These are phyloP conservation scores for Venustoraphidia nigricollis DNA, from an alignment of 2,888 invertebrate genomes.

Conservation along the genomic window DNA sequence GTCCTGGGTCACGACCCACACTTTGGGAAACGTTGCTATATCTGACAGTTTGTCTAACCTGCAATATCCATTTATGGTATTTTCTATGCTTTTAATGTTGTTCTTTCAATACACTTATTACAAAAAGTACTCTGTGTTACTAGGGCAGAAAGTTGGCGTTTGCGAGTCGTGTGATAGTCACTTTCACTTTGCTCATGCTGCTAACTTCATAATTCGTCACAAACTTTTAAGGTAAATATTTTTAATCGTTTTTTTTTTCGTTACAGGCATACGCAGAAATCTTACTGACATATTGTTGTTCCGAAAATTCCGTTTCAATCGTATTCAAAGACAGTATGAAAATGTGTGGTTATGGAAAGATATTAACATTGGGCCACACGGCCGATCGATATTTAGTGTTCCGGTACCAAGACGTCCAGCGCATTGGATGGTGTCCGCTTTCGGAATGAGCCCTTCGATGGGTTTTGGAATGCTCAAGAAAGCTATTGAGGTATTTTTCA, in stretches of 20 bases:
- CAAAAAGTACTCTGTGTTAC: too few relatives aligned
- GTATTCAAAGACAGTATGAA: constrained; percentile 80
- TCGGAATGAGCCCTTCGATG: constrained; percentile 71
- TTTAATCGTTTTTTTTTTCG: too few relatives aligned
- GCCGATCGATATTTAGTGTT: constrained; percentile 70
- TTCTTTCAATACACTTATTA: too few relatives aligned
- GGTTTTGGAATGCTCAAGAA: constrained; percentile 78
- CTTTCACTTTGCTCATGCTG: not conserved
- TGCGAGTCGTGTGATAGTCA: not conserved
- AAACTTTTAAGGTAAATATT: not conserved
- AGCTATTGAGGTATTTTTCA: constrained; percentile 46
- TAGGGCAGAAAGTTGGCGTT: too few relatives aligned
- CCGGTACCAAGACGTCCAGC: constrained; percentile 74
- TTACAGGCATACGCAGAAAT: too few relatives aligned
- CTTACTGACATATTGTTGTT: constrained; percentile 52
- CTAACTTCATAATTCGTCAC: constrained; percentile 6
- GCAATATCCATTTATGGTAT: too few relatives aligned
- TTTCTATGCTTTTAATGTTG: too few relatives aligned
- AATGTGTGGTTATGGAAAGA: constrained; percentile 94
- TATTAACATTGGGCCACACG: constrained; percentile 83
- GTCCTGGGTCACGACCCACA: too few relatives aligned
- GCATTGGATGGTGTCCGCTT: constrained; percentile 86
- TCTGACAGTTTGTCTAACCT: too few relatives aligned
- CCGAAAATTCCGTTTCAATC: constrained; percentile 72
- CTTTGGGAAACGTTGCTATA: too few relatives aligned